Conservation (phyloP, 2,888 invertebrate species). For the Fragum sueziense region DNA sequence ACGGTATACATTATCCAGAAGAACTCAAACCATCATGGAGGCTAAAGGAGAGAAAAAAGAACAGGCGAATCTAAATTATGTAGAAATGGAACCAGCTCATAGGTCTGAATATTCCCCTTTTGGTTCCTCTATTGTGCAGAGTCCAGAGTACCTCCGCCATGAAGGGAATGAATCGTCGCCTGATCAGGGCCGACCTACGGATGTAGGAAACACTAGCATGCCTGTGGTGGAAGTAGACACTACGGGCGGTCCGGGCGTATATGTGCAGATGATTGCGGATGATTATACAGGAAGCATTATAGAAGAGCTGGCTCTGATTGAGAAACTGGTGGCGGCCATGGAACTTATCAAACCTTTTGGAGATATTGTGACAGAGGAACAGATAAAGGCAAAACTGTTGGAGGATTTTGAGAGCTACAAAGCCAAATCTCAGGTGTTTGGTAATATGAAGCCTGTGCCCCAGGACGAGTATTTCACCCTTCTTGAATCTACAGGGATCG, state of each 20-base stretch:
- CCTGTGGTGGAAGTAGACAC: conserved; percentile 17
- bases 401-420: conserved; percentile 56
- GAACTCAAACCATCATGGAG: conserved; percentile 60
- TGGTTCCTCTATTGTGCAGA: conserved; percentile 1
- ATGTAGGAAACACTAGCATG: neutral
- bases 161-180: conserved; percentile 20
- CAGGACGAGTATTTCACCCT: conserved; percentile 57
- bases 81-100: conserved; percentile 4
- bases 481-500: conserved; percentile 59
- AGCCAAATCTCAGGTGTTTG: conserved; percentile 56
- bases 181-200: neutral
- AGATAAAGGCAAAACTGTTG: conserved; percentile 49
- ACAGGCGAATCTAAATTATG: neutral
- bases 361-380: conserved; percentile 54
- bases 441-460: conserved; percentile 59
- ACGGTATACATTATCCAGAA: conserved; percentile 53
- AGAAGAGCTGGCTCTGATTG: conserved; percentile 41
- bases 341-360: conserved; percentile 55
- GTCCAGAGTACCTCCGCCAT: conserved; percentile 13
- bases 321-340: conserved; percentile 53
- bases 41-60: conserved; percentile 49
- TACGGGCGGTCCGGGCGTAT: conserved; percentile 22
- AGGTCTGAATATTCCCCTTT: neutral
- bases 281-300: conserved; percentile 23
- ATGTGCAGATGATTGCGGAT: conserved; percentile 21